phyloP scores from a whole-genome alignment of 2,113 vertebrate species.

The Anolis sagrei region DNA sequence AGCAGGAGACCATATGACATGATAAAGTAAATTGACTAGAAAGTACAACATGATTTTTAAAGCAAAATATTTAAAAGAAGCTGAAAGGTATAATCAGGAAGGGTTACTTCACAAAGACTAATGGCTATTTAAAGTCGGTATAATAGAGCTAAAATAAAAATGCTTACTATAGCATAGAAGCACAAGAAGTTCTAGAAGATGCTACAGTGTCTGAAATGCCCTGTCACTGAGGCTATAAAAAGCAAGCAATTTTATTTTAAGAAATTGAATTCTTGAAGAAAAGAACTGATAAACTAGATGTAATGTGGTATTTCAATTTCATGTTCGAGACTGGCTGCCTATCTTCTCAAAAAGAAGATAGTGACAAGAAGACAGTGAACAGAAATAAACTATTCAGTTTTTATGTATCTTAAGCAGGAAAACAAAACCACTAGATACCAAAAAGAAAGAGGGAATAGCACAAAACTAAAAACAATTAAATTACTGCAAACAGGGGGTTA shows the following conservation, averaged over 20 bases:
- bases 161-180: neutral
- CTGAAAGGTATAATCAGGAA: neutral
- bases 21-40: neutral
- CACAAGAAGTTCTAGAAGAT: neutral
- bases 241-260: neutral
- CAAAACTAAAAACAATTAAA: neutral
- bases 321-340: neutral
- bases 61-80: neutral
- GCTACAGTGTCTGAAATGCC: neutral
- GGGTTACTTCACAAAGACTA: neutral
- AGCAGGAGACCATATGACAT: neutral
- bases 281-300: neutral
- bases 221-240: neutral
- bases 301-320: neutral
- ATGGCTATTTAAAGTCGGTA: neutral
- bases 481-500: neutral
- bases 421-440: neutral
- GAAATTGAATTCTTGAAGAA: neutral
- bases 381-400: neutral
- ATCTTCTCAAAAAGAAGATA: neutral
- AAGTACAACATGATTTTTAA: neutral
- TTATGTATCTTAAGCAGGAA: neutral
- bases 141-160: slow-evolving; percentile 29
- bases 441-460: neutral
- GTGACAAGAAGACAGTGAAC: neutral